These are phyloP conservation scores for Aethes cnicana DNA, from an alignment of 2,888 invertebrate genomes.

Conservation along the genomic window DNA sequence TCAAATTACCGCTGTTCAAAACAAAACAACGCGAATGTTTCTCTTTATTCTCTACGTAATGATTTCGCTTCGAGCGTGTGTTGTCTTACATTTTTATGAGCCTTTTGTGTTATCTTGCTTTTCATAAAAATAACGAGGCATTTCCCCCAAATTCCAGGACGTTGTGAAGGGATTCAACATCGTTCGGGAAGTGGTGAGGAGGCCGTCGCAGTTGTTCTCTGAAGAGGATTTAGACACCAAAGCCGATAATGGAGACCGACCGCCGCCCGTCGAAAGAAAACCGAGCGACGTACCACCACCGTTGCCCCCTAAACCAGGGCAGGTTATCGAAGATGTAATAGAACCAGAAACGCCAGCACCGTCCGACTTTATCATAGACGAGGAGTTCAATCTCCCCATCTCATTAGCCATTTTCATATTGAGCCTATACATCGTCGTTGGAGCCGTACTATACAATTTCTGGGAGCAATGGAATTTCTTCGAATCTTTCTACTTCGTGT, in stretches of 20 bases:
- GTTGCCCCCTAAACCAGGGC: slow-evolving; percentile 68
- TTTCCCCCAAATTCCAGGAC: slow-evolving; percentile 79
- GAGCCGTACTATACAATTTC: slow-evolving; percentile 89
- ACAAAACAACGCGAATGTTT: slow-evolving; percentile 49
- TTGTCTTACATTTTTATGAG: slow-evolving; percentile 43
- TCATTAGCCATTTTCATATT: slow-evolving; percentile 93
- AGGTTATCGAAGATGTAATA: slow-evolving; percentile 64
- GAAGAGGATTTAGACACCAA: slow-evolving; percentile 73
- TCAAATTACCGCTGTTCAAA: slow-evolving; percentile 42
- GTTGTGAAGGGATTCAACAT: slow-evolving; percentile 92
- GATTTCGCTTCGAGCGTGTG: slow-evolving; percentile 49
- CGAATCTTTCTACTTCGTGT: slow-evolving; percentile 97
- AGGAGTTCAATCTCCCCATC: slow-evolving; percentile 97
- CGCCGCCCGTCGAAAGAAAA: slow-evolving; percentile 55
- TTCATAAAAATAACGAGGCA: slow-evolving; percentile 21
- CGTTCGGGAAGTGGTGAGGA: slow-evolving; percentile 89
- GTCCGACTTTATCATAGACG: slow-evolving; percentile 90
- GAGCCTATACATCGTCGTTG: slow-evolving; percentile 92
- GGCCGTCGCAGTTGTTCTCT: slow-evolving; percentile 86
- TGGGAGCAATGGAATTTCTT: slow-evolving; percentile 95
- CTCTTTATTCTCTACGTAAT: slow-evolving; percentile 52
- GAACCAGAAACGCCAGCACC: slow-evolving; percentile 90
- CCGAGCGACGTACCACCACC: slow-evolving; percentile 71
- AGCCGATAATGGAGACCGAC: slow-evolving; percentile 42
- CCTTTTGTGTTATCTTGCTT: slow-evolving; percentile 36